Evolutionary conservation across 1,140 invertebrate species (phyloP), one percentile per base, ranked within the genome.

Genomic region (Megalopta genalis): DNA sequence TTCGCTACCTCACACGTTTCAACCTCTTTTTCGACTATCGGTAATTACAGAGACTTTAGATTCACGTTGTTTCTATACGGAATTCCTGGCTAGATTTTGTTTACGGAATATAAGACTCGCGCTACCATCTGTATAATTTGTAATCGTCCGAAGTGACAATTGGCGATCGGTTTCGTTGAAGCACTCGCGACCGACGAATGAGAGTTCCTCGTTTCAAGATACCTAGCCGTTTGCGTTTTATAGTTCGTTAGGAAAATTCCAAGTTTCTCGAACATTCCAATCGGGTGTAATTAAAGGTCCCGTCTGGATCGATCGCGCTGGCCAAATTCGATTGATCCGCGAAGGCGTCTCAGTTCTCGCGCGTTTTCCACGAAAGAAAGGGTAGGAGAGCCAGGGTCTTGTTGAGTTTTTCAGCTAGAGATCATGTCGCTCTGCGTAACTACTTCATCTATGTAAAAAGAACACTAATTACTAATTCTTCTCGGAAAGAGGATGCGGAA

Each of bases 371-470:
- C 54, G 62, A n/a, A n/a, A 18, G 3, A 18, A 7, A 37, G 14
- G n/a, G 27, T 3, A 39, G 32, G 14, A 39, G 10, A 25, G 25
- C 10, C 1, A 57, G 54, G 6, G 21, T 57, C 21, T 57, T 8
- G 54, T n/a, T 21, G 54, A 57, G 18, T 57, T 32, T 32, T 32
- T 57, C 54, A n/a, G 54, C n/a, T 1, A 57, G 54, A 57, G 54
- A 57, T 57, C 54, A n/a, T 57, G 18, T 57, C n/a, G 54, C 21
- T n/a, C 7, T 21, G n/a, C 9, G 32, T 32, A 32, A n/a, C 21
- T 57, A 57, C 18, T 57, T 57, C 54, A 57, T 57, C n/a, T 57
- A n/a, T n/a, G 54, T n/a, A n/a, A 57, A 57, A 57, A n/a, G 54
- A 57, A 57, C 54, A 57, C 18, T 57, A n/a, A n/a, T 57, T 54